Percentiles rank a stretch among this genome's conserved stretches.
phyloP scores from a whole-genome alignment of 2,888 invertebrate species.

The Lepidocyrtinus sp. region DNA sequence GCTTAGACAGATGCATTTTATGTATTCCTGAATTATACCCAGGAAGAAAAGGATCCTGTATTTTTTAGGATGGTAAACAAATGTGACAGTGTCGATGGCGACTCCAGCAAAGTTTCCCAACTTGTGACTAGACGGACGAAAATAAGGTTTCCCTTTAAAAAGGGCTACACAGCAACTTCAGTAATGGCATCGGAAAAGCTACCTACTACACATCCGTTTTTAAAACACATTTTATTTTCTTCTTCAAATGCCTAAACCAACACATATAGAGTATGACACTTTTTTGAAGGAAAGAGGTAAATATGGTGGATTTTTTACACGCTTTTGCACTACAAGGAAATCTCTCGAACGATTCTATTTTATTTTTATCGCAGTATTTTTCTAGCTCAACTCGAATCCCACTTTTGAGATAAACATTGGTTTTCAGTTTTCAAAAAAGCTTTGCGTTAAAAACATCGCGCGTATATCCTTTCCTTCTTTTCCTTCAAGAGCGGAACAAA shows the following conservation, averaged over 20 bases:
- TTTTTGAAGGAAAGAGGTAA: neutral
- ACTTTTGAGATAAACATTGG: neutral
- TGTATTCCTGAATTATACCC: constrained; percentile 28
- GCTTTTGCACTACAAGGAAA: constrained; percentile 18
- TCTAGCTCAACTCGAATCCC: neutral
- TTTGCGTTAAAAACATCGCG: neutral
- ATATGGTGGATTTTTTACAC: neutral
- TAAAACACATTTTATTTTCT: constrained; percentile 37
- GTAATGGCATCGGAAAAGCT: constrained; percentile 40
- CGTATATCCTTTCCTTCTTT: constrained; percentile 3
- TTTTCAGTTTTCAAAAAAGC: constrained; percentile 12
- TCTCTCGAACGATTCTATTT: constrained; percentile 11
- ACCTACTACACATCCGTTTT: constrained; percentile 34
- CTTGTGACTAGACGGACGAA: constrained; percentile 12
- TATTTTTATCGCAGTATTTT: constrained; percentile 18
- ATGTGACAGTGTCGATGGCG: constrained; percentile 56
- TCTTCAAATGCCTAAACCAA: constrained; percentile 18
- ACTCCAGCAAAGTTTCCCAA: constrained; percentile 34
- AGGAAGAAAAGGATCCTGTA: constrained; percentile 18
- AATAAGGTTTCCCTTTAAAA: constrained; percentile 29
- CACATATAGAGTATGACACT: neutral
- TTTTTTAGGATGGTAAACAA: constrained; percentile 53
- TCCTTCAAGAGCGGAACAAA: neutral
- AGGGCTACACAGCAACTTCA: neutral
- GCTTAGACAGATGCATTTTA: constrained; percentile 48